These are phyloP conservation scores for Scatophagus argus DNA, from an alignment of 2,113 vertebrate species.

Conservation along the genomic window DNA sequence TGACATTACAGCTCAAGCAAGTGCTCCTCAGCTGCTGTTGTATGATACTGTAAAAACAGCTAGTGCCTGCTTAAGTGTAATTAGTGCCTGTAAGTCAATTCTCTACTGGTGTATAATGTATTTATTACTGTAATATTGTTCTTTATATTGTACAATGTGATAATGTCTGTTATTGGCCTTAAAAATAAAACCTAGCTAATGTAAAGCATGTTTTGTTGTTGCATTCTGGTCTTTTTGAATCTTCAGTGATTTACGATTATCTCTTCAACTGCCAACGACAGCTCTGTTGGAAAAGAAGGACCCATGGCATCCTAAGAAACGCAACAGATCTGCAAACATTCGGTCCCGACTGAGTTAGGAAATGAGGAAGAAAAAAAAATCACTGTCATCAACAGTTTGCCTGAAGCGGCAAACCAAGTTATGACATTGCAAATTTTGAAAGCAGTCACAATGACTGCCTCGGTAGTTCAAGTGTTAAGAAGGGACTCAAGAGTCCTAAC, in stretches of 20 bases:
- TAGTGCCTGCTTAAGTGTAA: conserved; percentile 61
- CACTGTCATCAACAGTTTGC: too few relatives aligned
- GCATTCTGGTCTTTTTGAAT: neutral
- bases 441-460: too few relatives aligned
- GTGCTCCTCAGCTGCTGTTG: conserved; percentile 39
- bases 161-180: conserved; percentile 51
- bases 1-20: neutral
- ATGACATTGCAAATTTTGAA: too few relatives aligned
- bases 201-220: neutral
- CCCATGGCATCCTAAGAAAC: too few relatives aligned
- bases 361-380: too few relatives aligned
- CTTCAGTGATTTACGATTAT: neutral
- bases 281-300: too few relatives aligned
- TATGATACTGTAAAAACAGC: conserved; percentile 55
- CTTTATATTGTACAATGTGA: conserved; percentile 52
- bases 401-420: too few relatives aligned
- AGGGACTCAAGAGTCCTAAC: too few relatives aligned
- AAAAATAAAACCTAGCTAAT: conserved; percentile 60
- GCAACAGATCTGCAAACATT: too few relatives aligned
- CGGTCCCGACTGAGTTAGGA: too few relatives aligned
- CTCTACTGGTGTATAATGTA: conserved; percentile 61
- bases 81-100: conserved; percentile 67
- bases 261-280: too few relatives aligned
- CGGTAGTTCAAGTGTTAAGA: too few relatives aligned
- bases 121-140: conserved; percentile 68